phyloP scores from a whole-genome alignment of 1,140 invertebrate species.

The Pachypsylla venusta region DNA sequence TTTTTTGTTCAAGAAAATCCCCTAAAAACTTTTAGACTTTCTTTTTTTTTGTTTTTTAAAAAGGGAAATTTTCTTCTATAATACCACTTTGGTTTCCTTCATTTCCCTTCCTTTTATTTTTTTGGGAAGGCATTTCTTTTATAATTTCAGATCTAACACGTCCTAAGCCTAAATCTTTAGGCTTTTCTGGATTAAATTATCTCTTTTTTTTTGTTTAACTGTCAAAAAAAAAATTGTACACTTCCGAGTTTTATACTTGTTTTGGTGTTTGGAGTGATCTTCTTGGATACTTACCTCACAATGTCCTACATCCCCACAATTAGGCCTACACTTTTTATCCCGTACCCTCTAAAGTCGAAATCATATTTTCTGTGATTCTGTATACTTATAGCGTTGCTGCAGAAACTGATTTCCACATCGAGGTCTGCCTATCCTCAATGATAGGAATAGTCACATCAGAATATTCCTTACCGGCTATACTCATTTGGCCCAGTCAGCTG shows the following conservation, averaged over 20 bases:
- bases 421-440: too few species aligned
- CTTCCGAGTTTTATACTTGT: too few species aligned
- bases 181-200: background rate
- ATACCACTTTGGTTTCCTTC: background rate
- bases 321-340: too few species aligned
- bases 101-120: background rate
- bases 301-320: too few species aligned
- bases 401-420: too few species aligned
- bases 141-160: background rate
- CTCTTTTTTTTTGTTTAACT: background rate
- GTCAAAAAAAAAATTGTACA: too few species aligned
- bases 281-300: background rate
- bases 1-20: background rate
- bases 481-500: too few species aligned
- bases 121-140: background rate
- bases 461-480: too few species aligned
- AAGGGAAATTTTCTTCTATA: background rate
- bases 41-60: background rate
- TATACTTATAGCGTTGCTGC: too few species aligned
- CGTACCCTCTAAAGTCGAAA: too few species aligned
- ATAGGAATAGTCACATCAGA: too few species aligned
- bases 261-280: background rate
- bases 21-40: background rate
- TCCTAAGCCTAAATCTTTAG: background rate
- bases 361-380: too few species aligned